phyloP scores from a whole-genome alignment of 92 coral and sea anemone genomes.

The Phenganax marumi region DNA sequence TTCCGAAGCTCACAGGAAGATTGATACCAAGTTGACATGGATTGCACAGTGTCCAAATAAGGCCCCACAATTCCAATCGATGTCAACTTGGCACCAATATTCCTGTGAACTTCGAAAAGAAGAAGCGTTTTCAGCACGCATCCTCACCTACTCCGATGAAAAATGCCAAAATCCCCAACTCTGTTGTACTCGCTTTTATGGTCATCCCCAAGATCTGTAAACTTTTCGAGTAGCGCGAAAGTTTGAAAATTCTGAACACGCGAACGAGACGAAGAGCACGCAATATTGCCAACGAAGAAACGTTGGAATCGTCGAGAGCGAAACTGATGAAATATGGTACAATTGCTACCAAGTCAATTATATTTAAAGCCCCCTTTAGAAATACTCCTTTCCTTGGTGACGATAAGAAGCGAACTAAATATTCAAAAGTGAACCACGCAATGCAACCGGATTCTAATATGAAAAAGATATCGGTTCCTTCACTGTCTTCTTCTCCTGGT shows the following conservation, averaged over 20 bases:
- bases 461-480: background rate
- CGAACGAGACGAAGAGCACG: conserved; percentile 52
- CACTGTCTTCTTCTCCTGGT: background rate
- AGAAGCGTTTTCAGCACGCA: no score
- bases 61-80: no score
- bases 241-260: conserved; percentile 52
- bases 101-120: background rate
- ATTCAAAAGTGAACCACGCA: conserved; percentile 58
- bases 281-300: conserved; percentile 43
- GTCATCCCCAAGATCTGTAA: conserved; percentile 77
- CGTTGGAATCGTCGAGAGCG: conserved; percentile 39
- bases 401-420: conserved; percentile 38
- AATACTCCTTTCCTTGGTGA: conserved; percentile 32
- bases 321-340: conserved; percentile 47
- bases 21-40: no score
- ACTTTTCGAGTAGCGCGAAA: conserved; percentile 58
- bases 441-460: conserved; percentile 46
- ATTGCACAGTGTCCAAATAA: no score
- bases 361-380: conserved; percentile 43
- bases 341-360: conserved; percentile 53
- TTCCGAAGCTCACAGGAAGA: no score
- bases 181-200: conserved; percentile 81
- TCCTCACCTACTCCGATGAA: conserved; percentile 74
- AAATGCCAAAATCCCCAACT: conserved; percentile 78
- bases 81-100: background rate